Evolutionary conservation across 2,797 vertebrate genomes (phyloP), one percentile per base, ranked within the genome.

Genomic region (Prunella strophiata): DNA sequence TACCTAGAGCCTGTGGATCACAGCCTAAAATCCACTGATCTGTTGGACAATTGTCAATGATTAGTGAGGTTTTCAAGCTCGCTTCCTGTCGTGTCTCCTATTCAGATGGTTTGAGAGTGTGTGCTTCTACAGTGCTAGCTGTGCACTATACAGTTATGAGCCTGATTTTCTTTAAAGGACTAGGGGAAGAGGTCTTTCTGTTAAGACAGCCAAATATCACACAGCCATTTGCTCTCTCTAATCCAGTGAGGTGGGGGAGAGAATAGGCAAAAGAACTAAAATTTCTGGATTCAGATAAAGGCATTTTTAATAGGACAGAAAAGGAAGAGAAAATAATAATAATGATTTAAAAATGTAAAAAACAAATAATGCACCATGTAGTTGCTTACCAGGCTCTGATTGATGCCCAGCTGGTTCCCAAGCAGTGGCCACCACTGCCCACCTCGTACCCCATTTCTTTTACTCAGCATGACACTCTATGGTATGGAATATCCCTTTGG

Each of bases 401-500:
- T 38, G 23, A n/a, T 50, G 8, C 11, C 13, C 32, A 19, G 16
- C 10, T 48, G n/a, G 10, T 50, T 47, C 27, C 36, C 0, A 0
- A 67, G 42, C 10, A 79, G 34, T 15, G 5, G 10, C 7, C 40
- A 43, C 4, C 11, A 29, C 3, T 20, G 4, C 18, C 8, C 18
- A 50, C 2, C 2, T 7, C 5, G 34, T 27, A 18, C 1, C 7
- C 7, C 20, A 26, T 32, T 59, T 38, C 3, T 61, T 32, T 48
- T 48, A 34, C 32, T 43, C 32, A 16, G 13, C 27, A 22, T 62
- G 40, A 42, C 13, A 23, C 4, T 5, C 13, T 42, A 38, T 10
- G 27, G 0, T 55, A n/a, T 22, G 32, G 6, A 36, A n/a, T 38
- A 10, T 26, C 12, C 4, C 3, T 67, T 29, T 36, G 19, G 5